Evolutionary conservation across 2,113 vertebrate species (phyloP).

Genomic region (Platysteira castanea): DNA sequence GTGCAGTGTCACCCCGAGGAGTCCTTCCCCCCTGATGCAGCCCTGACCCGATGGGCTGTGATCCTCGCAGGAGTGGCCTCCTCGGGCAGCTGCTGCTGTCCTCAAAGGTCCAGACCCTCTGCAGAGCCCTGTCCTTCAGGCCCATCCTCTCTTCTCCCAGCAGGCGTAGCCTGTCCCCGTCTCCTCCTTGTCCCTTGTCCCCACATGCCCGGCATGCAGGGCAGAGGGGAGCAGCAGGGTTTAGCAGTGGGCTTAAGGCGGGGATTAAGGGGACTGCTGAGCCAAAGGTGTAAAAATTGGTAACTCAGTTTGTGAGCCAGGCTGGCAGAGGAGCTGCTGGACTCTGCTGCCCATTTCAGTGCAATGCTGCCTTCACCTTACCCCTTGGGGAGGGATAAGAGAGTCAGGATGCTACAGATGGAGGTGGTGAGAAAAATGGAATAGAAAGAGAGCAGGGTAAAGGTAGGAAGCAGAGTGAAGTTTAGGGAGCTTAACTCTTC

Average conservation of each 20-base stretch:
- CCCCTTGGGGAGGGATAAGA: neutral
- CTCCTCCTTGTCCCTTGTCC: neutral
- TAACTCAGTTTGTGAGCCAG: neutral
- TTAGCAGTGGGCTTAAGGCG: neutral
- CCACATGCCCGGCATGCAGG: rapidly evolving
- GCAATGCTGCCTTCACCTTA: rapidly evolving
- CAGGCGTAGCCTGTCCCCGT: neutral
- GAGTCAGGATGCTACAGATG: neutral
- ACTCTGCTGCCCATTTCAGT: neutral
- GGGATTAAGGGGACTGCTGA: neutral
- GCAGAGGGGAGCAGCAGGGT: neutral
- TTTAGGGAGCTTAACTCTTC: neutral
- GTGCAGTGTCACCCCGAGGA: neutral
- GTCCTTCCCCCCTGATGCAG: neutral
- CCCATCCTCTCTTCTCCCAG: neutral
- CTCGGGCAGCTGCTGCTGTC: neutral
- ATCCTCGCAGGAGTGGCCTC: neutral
- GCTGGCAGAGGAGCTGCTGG: neutral
- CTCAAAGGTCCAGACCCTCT: rapidly evolving
- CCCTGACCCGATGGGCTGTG: neutral
- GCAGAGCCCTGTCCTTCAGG: neutral
- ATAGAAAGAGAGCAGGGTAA: neutral
- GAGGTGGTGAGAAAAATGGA: neutral
- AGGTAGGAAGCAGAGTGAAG: neutral
- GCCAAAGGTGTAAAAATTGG: neutral